phyloP scores from a whole-genome alignment of 2,797 vertebrate species.

The Hyperoplus lanceolatus region DNA sequence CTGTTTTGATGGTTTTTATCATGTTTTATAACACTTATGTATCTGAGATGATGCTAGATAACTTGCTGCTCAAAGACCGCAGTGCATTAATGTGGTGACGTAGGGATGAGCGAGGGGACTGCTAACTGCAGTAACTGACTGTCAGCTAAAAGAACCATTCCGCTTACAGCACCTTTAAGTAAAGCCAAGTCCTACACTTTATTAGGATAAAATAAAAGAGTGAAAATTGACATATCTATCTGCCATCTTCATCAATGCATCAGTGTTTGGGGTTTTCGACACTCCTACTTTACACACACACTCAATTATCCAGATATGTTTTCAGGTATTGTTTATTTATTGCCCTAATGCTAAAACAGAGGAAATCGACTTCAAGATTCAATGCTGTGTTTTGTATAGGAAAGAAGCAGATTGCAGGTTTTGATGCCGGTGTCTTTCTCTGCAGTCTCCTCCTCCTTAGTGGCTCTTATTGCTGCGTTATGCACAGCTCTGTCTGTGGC shows the following conservation, averaged over 20 bases:
- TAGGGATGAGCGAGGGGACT: too few relatives aligned
- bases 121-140: too few relatives aligned
- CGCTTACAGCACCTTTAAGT: too few relatives aligned
- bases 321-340: neutral
- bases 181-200: too few relatives aligned
- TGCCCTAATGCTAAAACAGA: neutral
- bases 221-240: too few relatives aligned
- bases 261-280: neutral
- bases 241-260: neutral
- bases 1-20: too few relatives aligned
- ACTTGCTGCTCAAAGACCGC: too few relatives aligned
- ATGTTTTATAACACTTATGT: too few relatives aligned
- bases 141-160: too few relatives aligned
- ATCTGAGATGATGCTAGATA: too few relatives aligned
- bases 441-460: slow-evolving; percentile 34
- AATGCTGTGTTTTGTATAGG: neutral
- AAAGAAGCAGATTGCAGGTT: slow-evolving; percentile 23
- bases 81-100: too few relatives aligned
- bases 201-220: too few relatives aligned
- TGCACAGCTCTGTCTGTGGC: slow-evolving; percentile 56
- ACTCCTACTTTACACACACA: neutral
- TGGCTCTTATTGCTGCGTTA: slow-evolving; percentile 42
- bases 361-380: neutral
- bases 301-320: neutral
- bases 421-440: slow-evolving; percentile 20